A percentile compares a stretch with the other conserved stretches of the same genome.
phyloP scores from a whole-genome alignment of 2,888 invertebrate species.

The Mimumesa dahlbomi region DNA sequence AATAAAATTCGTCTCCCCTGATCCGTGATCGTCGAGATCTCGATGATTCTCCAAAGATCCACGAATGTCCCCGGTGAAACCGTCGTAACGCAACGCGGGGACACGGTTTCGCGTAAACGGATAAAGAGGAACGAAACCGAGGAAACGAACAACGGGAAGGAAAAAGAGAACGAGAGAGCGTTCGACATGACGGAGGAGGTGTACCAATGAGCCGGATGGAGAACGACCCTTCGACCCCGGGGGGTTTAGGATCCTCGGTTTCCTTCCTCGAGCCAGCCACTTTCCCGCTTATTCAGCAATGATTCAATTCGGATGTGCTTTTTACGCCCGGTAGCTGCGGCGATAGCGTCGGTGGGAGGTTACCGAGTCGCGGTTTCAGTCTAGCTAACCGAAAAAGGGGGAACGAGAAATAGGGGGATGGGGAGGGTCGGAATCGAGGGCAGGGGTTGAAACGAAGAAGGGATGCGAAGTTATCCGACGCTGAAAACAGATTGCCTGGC shows the following conservation, averaged over 20 bases:
- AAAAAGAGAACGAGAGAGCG: slow-evolving; percentile 16
- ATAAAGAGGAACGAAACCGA: slow-evolving; percentile 1
- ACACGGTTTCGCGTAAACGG: slow-evolving; percentile 9
- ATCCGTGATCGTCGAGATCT: slow-evolving; percentile 27
- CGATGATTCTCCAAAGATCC: slow-evolving; percentile 47
- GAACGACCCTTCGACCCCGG: slow-evolving; percentile 59
- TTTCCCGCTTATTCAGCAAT: slow-evolving; percentile 81
- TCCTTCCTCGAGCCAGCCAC: slow-evolving; percentile 68
- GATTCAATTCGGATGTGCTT: slow-evolving; percentile 79
- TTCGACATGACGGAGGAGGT: slow-evolving; percentile 63
- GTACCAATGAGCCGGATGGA: slow-evolving; percentile 67
- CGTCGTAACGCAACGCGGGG: background rate
- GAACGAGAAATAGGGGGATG: slow-evolving; percentile 40
- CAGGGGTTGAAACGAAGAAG: slow-evolving; percentile 44
- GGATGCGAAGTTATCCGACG: slow-evolving; percentile 79
- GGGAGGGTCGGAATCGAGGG: slow-evolving; percentile 9
- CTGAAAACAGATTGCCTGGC: slow-evolving; percentile 78
- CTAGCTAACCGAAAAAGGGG: slow-evolving; percentile 62
- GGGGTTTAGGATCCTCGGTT: slow-evolving; percentile 23
- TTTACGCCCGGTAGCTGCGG: slow-evolving; percentile 68
- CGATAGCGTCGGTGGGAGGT: slow-evolving; percentile 64
- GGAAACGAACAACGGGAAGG: slow-evolving; percentile 4
- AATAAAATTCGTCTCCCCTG: no score
- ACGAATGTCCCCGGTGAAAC: slow-evolving; percentile 14
- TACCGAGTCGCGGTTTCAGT: slow-evolving; percentile 60